Evolutionary conservation across 2,113 vertebrate genomes (phyloP), one percentile per base, ranked within the genome.

Genomic region (Pachypanchax playfairii): DNA sequence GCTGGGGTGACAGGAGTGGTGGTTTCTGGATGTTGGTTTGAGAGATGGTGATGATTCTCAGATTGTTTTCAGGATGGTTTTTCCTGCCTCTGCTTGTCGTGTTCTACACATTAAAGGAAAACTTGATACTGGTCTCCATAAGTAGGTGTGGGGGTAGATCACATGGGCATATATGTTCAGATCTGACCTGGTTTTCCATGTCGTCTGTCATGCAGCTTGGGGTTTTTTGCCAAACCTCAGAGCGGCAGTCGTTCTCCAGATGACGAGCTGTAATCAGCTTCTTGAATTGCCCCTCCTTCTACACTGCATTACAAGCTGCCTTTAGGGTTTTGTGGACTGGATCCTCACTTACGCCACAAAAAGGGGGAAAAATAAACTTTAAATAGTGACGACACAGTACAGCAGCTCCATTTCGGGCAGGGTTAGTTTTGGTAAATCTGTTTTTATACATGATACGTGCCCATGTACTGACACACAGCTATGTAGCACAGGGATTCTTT

Each of bases 181-280:
- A 26, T 59, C 13, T 57, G n/a, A 31, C 63, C 3, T 31, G 21
- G 50, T 67, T 66, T 74, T 71, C 49, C 62, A 36, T 55, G 33
- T 24, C 70, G 36, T 44, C 28, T 48, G 24, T 72, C 20, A 47
- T 70, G 44, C 43, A 46, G 29, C 38, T 55, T 18, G 22, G 41
- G 52, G 46, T 47, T 49, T 58, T 53, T 20, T 20, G 26, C 58
- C 59, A 79, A 64, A 75, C 63, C 80, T 59, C 57, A 65, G 50
- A 58, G 51, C 43, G 39, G 29, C 41, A 31, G 24, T 33, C 14
- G 0, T 47, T 73, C 49, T 58, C 53, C 24, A 49, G 60, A 69
- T 63, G 72, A 83, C 51, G 44, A 41, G 36, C 50, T 53, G 54
- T 73, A 75, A 73, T 82, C 62, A 50, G 46, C 21, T 24, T 44